A percentile compares a stretch with the other conserved stretches of the same genome.
Evolutionary conservation across 1,140 invertebrate genomes (phyloP).

Genomic region (Drosophila bocki): DNA sequence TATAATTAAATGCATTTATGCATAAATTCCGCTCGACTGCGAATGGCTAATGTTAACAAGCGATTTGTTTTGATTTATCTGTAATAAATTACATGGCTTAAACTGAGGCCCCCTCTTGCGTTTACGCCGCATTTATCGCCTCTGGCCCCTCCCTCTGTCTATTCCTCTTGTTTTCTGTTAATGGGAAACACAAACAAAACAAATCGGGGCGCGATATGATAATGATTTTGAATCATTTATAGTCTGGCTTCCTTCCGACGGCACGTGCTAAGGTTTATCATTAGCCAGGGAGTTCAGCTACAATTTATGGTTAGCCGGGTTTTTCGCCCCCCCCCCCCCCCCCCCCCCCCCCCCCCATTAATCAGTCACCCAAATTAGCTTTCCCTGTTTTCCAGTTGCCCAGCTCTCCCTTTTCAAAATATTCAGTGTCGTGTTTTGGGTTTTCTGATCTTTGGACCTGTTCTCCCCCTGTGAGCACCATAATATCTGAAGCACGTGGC

Average conservation of each 20-base stretch:
- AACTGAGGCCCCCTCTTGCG: constrained; percentile 11
- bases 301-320: constrained; percentile 7
- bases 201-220: constrained; percentile 56
- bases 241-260: constrained; percentile 40
- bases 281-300: constrained; percentile 7
- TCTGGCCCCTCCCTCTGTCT: not conserved
- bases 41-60: constrained; percentile 57
- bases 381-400: constrained; percentile 1
- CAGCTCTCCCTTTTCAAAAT: not conserved
- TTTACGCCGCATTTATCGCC: constrained; percentile 3
- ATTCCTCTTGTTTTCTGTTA: constrained; percentile 19
- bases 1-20: constrained; percentile 74
- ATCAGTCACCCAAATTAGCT: constrained; percentile 27
- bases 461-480: constrained; percentile 6
- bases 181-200: constrained; percentile 51
- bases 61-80: constrained; percentile 68
- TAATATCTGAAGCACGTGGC: constrained; percentile 46
- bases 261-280: constrained; percentile 56
- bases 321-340: too few species aligned
- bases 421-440: not conserved
- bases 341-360: too few species aligned
- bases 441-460: constrained; percentile 39
- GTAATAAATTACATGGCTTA: constrained; percentile 50
- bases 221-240: constrained; percentile 65
- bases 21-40: constrained; percentile 55